These are phyloP conservation scores for Siderastrea siderea DNA, from an alignment of 92 coral and sea anemone genomes.

Conservation along the genomic window DNA sequence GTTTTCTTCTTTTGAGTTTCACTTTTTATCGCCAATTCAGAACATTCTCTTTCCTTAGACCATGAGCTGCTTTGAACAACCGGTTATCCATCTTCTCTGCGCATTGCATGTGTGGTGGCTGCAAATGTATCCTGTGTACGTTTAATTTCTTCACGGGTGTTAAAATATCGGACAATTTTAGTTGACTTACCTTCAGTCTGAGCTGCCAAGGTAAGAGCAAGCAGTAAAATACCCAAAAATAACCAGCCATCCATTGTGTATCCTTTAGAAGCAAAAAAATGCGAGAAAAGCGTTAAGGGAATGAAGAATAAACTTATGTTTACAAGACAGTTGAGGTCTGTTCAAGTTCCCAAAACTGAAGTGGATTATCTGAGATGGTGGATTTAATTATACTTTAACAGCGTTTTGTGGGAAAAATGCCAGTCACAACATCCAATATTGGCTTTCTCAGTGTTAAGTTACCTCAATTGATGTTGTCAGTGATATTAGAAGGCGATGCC, in stretches of 20 bases:
- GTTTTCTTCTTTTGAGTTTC: too few relatives aligned
- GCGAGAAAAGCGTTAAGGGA: not conserved
- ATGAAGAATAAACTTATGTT: not conserved
- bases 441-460: conserved; percentile 42
- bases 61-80: too few relatives aligned
- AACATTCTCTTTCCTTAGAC: too few relatives aligned
- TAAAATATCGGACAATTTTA: not conserved
- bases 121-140: too few relatives aligned
- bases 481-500: not conserved
- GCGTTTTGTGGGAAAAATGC: conserved; percentile 12
- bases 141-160: not conserved
- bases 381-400: conserved; percentile 24
- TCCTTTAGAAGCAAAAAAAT: not conserved
- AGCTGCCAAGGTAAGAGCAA: not conserved
- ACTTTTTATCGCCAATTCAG: too few relatives aligned
- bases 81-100: too few relatives aligned
- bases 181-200: conserved; percentile 23
- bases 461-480: conserved; percentile 6
- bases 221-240: not conserved
- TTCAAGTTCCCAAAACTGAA: not conserved
- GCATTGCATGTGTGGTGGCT: too few relatives aligned
- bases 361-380: not conserved
- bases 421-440: conserved; percentile 10
- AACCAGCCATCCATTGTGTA: conserved; percentile 5
- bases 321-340: not conserved